Base-by-base conservation (phyloP, 2,113 vertebrate genomes). In the Mandrillus leucophaeus region DNA sequence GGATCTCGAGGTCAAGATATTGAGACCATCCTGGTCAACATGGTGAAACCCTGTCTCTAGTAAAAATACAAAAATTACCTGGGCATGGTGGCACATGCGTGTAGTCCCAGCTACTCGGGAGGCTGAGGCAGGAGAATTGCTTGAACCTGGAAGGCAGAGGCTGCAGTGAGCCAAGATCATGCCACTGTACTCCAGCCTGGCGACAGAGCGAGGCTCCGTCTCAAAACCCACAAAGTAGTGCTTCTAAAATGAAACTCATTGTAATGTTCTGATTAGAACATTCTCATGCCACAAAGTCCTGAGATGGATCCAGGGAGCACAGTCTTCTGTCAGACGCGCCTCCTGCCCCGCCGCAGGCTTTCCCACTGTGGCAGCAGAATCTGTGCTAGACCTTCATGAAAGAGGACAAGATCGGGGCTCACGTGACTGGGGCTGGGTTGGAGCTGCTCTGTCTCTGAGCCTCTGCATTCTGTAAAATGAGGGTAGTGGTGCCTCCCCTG, bases 61-160 rank as follows among this genome's bases (percentile, higher is more conserved):
- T 59, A 11, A 59, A 48, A 48, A 48, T 48, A 48, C 48, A 48
- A 48, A 48, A 64, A 30, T 12, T 13, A 64, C 27, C 61, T 64
- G 61, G 11, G 5, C 0, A 0, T 13, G 61, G 27, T 64, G 61
- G 27, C 5, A 2, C 10, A 5, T 12, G 2, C 61, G 5, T 30
- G 61, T 64, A 64, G 13, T 64, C 27, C 61, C 61, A 64, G 61
- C 61, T 30, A 32, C 27, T 32, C 0, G 27, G 30, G 61, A 64
- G 61, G 61, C 61, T 64, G 61, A 64, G 61, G 61, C 61, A 32
- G 61, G 61, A 64, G 61, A 64, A 64, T 64, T 6, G 27, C 61
- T 64, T 14, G 61, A 64, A 64, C 12, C 61, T 5, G 12, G 61
- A 27, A 64, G 27, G 61, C 12, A 2, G 61, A 64, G 61, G 30